phyloP scores from a whole-genome alignment of 30 jellyfish, hydroid and myxozoan species.

The Turritopsis dohrnii region DNA sequence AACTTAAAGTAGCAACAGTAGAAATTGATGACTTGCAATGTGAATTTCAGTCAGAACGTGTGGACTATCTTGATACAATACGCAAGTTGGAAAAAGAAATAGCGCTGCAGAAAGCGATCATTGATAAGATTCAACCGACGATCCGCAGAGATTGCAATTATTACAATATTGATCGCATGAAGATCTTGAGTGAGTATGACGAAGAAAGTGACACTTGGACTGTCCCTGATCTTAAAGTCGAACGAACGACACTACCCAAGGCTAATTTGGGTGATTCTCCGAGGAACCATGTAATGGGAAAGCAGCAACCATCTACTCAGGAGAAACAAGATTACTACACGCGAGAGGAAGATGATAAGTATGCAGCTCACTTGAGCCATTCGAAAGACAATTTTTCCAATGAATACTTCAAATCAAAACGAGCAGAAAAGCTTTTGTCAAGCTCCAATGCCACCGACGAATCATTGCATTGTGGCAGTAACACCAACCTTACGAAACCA shows the following conservation, averaged over 20 bases:
- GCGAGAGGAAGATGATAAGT: constrained; percentile 52
- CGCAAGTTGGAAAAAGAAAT: constrained; percentile 82
- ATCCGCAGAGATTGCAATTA: constrained; percentile 94
- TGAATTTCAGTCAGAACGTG: constrained; percentile 92
- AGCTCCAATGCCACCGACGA: constrained; percentile 14
- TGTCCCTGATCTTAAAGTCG: constrained; percentile 76
- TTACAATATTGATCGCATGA: constrained; percentile 62
- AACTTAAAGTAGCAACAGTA: constrained; percentile 57
- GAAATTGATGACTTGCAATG: constrained; percentile 84
- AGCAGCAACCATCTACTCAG: constrained; percentile 10
- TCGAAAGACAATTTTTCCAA: constrained; percentile 58
- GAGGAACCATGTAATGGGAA: background rate
- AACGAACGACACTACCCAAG: constrained; percentile 74
- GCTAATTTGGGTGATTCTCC: constrained; percentile 38
- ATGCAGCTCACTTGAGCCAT: constrained; percentile 45
- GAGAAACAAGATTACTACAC: constrained; percentile 39
- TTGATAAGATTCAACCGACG: constrained; percentile 90
- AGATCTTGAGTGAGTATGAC: constrained; percentile 63
- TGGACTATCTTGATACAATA: constrained; percentile 82
- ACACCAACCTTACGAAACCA: constrained; percentile 1
- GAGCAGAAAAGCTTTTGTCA: constrained; percentile 83
- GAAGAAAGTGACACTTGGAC: constrained; percentile 69
- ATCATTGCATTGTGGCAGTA: background rate
- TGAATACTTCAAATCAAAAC: constrained; percentile 68
- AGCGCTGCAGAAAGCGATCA: constrained; percentile 68